phyloP scores from a whole-genome alignment of 2,113 vertebrate species.

The Cyanoderma ruficeps region DNA sequence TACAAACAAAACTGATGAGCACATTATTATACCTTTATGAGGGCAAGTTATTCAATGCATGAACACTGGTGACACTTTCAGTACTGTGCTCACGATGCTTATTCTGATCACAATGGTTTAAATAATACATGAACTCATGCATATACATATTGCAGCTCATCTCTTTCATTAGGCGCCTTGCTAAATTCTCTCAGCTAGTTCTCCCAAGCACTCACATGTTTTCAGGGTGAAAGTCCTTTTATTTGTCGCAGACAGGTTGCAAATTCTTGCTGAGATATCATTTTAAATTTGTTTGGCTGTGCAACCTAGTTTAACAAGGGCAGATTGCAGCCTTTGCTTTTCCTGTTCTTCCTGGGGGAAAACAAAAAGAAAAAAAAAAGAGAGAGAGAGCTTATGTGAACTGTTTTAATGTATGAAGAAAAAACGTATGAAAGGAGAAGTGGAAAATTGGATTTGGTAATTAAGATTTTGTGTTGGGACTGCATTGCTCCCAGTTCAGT shows the following conservation, averaged over 20 bases:
- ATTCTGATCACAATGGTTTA: slow-evolving; percentile 62
- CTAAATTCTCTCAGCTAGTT: slow-evolving; percentile 38
- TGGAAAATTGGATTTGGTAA: slow-evolving; percentile 35
- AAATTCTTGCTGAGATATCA: slow-evolving; percentile 52
- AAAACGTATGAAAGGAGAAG: not conserved
- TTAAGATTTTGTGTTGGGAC: slow-evolving; percentile 19
- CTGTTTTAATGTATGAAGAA: not conserved
- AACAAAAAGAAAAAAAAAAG: not conserved
- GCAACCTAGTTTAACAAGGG: slow-evolving; percentile 44
- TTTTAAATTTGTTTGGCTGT: slow-evolving; percentile 41
- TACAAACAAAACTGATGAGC: slow-evolving; percentile 55
- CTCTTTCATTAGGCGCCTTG: slow-evolving; percentile 31
- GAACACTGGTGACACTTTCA: slow-evolving; percentile 44
- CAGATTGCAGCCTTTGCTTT: slow-evolving; percentile 16
- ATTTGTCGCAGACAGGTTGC: slow-evolving; percentile 25
- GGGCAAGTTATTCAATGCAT: slow-evolving; percentile 43
- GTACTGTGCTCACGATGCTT: slow-evolving; percentile 49
- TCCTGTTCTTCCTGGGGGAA: slow-evolving; percentile 17
- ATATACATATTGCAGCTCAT: slow-evolving; percentile 59
- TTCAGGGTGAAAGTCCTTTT: slow-evolving; percentile 38
- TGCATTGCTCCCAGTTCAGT: not conserved
- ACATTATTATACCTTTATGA: slow-evolving; percentile 56
- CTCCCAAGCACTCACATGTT: not conserved
- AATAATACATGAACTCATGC: slow-evolving; percentile 71
- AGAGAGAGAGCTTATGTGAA: not conserved